A percentile compares a stretch with the other conserved stretches of the same genome.
phyloP scores from a whole-genome alignment of 2,113 vertebrate genomes.

The Zosterops borbonicus region DNA sequence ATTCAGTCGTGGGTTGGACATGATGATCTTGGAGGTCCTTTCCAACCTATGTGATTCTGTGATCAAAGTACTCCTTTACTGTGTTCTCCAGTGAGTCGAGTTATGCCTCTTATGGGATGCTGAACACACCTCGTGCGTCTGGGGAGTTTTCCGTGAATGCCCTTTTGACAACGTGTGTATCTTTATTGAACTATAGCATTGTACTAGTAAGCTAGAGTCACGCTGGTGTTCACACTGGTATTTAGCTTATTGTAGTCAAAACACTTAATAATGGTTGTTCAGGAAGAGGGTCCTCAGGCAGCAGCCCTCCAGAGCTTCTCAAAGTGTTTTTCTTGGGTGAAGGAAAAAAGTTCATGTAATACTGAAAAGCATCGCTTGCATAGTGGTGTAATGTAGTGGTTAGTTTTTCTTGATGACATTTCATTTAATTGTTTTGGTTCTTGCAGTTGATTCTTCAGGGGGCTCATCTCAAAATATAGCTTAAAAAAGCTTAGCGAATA shows the following conservation, averaged over 20 bases:
- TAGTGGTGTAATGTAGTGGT: neutral
- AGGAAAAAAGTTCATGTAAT: fast-evolving
- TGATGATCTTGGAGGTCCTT: neutral
- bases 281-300: neutral
- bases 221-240: neutral
- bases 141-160: fast-evolving
- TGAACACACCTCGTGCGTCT: no score
- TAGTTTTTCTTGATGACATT: neutral
- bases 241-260: neutral
- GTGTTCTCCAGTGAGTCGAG: fast-evolving
- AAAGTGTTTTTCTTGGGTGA: neutral
- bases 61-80: fast-evolving
- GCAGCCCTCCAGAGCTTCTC: neutral
- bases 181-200: fast-evolving
- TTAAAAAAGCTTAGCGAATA: neutral
- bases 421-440: neutral
- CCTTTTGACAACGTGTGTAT: fast-evolving
- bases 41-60: neutral
- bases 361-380: neutral
- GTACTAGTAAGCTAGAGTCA: neutral
- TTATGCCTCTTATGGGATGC: fast-evolving
- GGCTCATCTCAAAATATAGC: neutral
- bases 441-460: slow-evolving; percentile 1
- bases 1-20: neutral
- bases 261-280: neutral